Base-by-base conservation (phyloP, 2,888 invertebrate species). In the Dyspetes luteomarginatus region DNA sequence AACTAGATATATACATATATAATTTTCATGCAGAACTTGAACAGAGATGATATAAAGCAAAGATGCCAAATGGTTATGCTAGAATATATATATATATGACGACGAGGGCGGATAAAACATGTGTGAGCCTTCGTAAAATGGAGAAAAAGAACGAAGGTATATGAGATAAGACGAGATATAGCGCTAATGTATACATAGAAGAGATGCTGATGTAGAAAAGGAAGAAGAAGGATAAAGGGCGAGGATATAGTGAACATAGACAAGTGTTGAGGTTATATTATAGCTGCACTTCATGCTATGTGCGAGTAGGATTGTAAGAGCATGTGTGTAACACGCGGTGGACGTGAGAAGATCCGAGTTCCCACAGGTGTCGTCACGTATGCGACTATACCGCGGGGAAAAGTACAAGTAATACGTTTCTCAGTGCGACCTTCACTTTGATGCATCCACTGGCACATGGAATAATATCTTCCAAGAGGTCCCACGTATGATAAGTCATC, bases 291-390 rank as follows among this genome's bases (percentile, higher is more conserved):
- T 28, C 22, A n/a, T 41, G 36, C 50, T 60, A 83, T 75, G 83
- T 82, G 76, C 78, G 52, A 75, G 52, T 76, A 79, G 83, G 78
- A 80, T 81, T 58, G 82, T 74, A 24, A 52, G n/a, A n/a, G 56
- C 24, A 58, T 64, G 74, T 74, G 69, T 58, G 81, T 69, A 74
- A 78, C 64, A 72, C 78, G 78, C 80, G 83, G 58, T 65, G 74
- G 85, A 89, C 88, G 90, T 90, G 88, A 90, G 90, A 90, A 90
- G 89, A 81, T 86, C 85, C 69, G 83, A 81, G 89, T 90, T 90
- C 90, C 90, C 90, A 90, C 90, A 91, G 88, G 87, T 86, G 86
- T 86, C 86, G 87, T 84, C 81, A 48, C 65, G 15, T 56, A 62
- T 41, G 50, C 52, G 50, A 41, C 4, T n/a, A 43, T 28, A 58